A percentile compares a stretch with the other conserved stretches of the same genome.
These are phyloP conservation scores for Stylophora pistillata DNA, from an alignment of 64 coral and sea anemone species.

Conservation along the genomic window DNA sequence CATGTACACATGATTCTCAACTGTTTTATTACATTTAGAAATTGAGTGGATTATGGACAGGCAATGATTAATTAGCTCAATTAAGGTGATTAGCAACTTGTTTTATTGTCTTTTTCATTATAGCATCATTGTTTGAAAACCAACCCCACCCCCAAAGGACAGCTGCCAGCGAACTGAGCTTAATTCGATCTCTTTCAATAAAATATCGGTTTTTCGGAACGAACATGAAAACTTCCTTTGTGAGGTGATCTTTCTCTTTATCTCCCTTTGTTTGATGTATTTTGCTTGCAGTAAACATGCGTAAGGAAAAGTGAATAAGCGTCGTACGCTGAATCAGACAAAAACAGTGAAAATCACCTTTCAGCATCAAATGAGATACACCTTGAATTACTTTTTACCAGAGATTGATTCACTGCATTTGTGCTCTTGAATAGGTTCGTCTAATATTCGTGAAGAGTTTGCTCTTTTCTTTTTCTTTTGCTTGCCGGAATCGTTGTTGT, in stretches of 20 bases:
- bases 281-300: slow-evolving; percentile 17
- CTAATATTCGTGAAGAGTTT: not conserved
- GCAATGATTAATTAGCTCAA: slow-evolving; percentile 34
- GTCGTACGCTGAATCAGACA: not conserved
- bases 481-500: not conserved
- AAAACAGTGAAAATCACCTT: not conserved
- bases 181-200: slow-evolving; percentile 14
- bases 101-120: slow-evolving; percentile 53
- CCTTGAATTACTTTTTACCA: not conserved
- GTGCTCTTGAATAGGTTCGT: not conserved
- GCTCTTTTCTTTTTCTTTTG: not conserved
- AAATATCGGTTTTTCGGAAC: slow-evolving; percentile 31
- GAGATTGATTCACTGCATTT: not conserved
- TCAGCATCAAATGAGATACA: not conserved
- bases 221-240: slow-evolving; percentile 1
- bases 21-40: not conserved
- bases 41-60: slow-evolving; percentile 26
- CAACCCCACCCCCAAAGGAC: not conserved
- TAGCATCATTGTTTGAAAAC: slow-evolving; percentile 33
- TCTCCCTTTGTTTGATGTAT: slow-evolving; percentile 12
- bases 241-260: not conserved
- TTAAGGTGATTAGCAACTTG: slow-evolving; percentile 48
- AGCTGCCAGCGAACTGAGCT: slow-evolving; percentile 4
- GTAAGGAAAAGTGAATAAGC: not conserved
- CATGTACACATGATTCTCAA: not conserved